Conservation (phyloP, 1,140 invertebrate species). For the Agrypnia vestita region DNA sequence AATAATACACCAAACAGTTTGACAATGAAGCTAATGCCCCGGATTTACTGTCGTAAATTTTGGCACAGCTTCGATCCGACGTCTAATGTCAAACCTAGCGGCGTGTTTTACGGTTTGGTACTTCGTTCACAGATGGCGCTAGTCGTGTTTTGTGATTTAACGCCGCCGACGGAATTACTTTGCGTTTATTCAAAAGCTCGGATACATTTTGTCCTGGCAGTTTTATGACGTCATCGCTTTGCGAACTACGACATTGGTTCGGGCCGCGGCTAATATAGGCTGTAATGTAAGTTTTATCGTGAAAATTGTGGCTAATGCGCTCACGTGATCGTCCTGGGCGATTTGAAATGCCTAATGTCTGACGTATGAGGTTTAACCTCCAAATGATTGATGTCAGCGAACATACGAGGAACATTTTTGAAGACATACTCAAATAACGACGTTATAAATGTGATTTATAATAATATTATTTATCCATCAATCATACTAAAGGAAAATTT, state of each 20-base stretch:
- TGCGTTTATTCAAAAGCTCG: slow-evolving; percentile 16
- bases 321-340: too few relatives aligned
- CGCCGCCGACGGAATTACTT: slow-evolving; percentile 21
- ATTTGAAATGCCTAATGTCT: too few relatives aligned
- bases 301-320: not conserved
- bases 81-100: slow-evolving; percentile 22
- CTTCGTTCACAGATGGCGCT: slow-evolving; percentile 31
- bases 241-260: not conserved
- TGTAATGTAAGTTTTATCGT: too few relatives aligned
- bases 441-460: too few relatives aligned
- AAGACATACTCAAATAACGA: too few relatives aligned
- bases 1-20: too few relatives aligned
- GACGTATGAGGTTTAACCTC: too few relatives aligned
- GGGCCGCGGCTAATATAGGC: not conserved
- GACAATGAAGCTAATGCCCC: not conserved
- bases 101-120: slow-evolving; percentile 41
- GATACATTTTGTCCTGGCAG: slow-evolving; percentile 28
- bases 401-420: too few relatives aligned
- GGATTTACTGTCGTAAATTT: slow-evolving; percentile 19
- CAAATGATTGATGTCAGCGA: too few relatives aligned
- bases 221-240: slow-evolving; percentile 28
- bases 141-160: slow-evolving; percentile 45
- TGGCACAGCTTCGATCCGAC: slow-evolving; percentile 7
- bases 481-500: too few relatives aligned
- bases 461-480: too few relatives aligned